Evolutionary conservation across 1,140 invertebrate species (phyloP), one percentile per base, ranked within the genome.

Genomic region (Fopius arisanus): DNA sequence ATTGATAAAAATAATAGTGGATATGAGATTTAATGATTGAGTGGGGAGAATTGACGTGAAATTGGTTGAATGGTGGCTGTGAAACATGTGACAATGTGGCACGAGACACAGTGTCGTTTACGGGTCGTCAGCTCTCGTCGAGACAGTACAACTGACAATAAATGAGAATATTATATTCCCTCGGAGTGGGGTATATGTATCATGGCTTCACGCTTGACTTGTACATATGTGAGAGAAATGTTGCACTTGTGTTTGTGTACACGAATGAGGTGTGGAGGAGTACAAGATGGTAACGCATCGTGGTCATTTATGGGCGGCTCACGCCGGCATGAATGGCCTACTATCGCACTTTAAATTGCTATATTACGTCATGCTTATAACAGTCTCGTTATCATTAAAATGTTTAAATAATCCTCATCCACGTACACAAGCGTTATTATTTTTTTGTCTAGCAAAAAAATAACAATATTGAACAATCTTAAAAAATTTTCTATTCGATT

Each of bases 291-390:
- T 33, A 51, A 70, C 28, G 29, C 31, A 63, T 43, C 21, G 37
- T 37, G 70, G 63, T 51, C 63, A 33, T 72, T 66, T 54, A 59
- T 67, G 70, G 65, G 21, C 29, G 63, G 63, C 70, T 67, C 65
- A 67, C n/a, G n/a, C 70, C 33, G 21, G 59, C 70, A 67, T 72
- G 70, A 72, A 72, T 72, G 70, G 63, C 70, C 70, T 72, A 72
- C 63, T 72, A 67, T 72, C 70, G 63, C 51, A 48, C 41, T 12
- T 33, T 19, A 29, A 72, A 72, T 43, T 70, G 37, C 70, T 43
- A 19, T 41, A 26, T 65, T 67, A 72, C 65, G 28, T n/a, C 21
- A 62, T 48, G 37, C 23, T 19, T 12, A 72, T 72, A 40, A 72
- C 54, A 26, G 48, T 37, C 16, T 59, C 43, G 54, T 51, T 31